phyloP scores from a whole-genome alignment of 2,888 invertebrate species.

The Leptopterna dolabrata region DNA sequence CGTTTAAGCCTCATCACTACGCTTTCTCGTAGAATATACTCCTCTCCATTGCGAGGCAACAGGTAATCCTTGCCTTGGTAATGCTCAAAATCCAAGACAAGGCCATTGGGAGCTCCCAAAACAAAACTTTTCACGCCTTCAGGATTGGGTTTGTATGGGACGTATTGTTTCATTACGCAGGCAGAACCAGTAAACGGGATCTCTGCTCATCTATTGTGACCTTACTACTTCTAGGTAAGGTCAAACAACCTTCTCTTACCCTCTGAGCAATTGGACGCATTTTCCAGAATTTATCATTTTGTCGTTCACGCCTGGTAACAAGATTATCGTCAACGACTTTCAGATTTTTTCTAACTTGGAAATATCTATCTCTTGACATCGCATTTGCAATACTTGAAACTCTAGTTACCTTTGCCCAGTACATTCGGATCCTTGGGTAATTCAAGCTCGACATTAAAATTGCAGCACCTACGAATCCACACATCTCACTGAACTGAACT shows the following conservation, averaged over 20 bases:
- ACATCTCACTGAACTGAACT: no score
- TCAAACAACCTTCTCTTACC: not conserved
- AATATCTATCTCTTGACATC: slow-evolving; percentile 51
- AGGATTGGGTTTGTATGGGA: not conserved
- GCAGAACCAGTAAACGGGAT: not conserved
- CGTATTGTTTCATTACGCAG: not conserved
- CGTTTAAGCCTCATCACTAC: not conserved
- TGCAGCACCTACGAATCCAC: not conserved
- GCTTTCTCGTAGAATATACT: not conserved
- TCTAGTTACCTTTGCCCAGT: slow-evolving; percentile 45
- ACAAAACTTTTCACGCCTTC: not conserved
- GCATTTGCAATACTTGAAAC: slow-evolving; percentile 40
- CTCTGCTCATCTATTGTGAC: not conserved
- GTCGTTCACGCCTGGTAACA: not conserved
- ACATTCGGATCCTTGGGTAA: slow-evolving; percentile 42
- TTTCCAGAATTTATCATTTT: not conserved
- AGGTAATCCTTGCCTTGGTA: not conserved
- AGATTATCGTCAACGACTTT: not conserved
- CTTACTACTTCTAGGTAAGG: not conserved
- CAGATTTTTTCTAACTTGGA: not conserved
- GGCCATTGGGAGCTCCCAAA: not conserved
- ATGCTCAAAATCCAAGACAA: not conserved
- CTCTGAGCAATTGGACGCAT: not conserved
- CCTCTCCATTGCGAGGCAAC: no score
- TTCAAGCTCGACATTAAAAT: slow-evolving; percentile 23